These are phyloP conservation scores for Drosophila tropicalis DNA, from an alignment of 1,140 invertebrate genomes.

Conservation along the genomic window DNA sequence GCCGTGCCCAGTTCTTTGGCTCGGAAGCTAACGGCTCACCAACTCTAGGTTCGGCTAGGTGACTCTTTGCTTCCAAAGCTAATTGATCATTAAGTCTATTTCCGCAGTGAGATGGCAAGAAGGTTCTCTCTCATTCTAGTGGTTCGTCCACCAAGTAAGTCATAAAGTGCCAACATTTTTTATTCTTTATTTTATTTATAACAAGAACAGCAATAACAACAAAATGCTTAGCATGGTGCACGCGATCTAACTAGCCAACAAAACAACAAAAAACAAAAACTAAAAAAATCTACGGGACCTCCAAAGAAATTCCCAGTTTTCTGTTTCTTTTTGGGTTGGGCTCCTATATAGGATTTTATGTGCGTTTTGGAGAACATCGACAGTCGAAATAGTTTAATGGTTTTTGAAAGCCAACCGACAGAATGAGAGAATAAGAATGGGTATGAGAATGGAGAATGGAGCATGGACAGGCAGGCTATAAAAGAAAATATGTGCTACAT, in stretches of 20 bases:
- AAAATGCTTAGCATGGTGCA: conserved; percentile 57
- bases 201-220: conserved; percentile 52
- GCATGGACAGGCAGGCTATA: conserved; percentile 44
- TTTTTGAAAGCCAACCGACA: conserved; percentile 30
- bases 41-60: conserved; percentile 30
- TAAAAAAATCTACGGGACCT: neutral
- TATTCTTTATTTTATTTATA: conserved; percentile 42
- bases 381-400: conserved; percentile 65
- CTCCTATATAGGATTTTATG: conserved; percentile 5
- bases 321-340: conserved; percentile 23
- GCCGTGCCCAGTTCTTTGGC: conserved; percentile 38
- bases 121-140: conserved; percentile 11
- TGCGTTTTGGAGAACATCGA: conserved; percentile 42
- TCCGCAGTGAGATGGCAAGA: conserved; percentile 65
- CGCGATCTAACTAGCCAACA: conserved; percentile 46
- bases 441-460: neutral
- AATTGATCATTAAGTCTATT: conserved; percentile 81
- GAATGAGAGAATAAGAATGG: neutral
- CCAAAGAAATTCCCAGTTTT: conserved; percentile 20
- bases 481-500: conserved; percentile 71
- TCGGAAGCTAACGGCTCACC: conserved; percentile 70
- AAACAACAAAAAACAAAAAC: neutral
- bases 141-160: conserved; percentile 60
- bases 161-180: conserved; percentile 71
- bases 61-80: conserved; percentile 50